These are phyloP conservation scores for Drosophila subobscura DNA, from an alignment of 1,140 invertebrate genomes.

Conservation along the genomic window DNA sequence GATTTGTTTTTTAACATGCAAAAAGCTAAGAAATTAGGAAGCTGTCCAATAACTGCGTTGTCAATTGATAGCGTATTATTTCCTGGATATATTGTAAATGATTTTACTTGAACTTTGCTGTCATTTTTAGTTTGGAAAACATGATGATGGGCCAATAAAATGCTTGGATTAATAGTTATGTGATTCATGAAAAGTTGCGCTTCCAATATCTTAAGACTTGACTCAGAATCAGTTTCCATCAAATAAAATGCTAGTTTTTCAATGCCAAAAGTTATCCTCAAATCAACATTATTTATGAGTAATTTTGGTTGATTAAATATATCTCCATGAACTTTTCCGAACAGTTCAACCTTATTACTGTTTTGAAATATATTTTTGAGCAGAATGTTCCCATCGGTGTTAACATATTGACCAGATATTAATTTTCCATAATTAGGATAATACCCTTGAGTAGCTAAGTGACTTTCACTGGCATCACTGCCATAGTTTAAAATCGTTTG, in stretches of 20 bases:
- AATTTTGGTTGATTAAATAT: not conserved
- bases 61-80: constrained; percentile 3
- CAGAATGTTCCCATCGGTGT: too few species aligned
- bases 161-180: constrained; percentile 1
- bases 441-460: too few species aligned
- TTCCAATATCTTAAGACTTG: constrained; percentile 8
- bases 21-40: not conserved
- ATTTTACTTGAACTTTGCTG: constrained; percentile 7
- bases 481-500: constrained; percentile 1
- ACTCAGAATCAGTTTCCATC: not conserved
- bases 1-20: not conserved
- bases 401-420: too few species aligned
- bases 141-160: constrained; percentile 2
- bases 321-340: too few species aligned
- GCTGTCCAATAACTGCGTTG: not conserved
- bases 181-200: constrained; percentile 11
- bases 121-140: constrained; percentile 12
- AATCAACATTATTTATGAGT: not conserved
- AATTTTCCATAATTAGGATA: too few species aligned
- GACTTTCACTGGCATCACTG: not conserved
- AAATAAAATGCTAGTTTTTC: constrained; percentile 12
- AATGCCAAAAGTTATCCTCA: not conserved
- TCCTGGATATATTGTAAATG: constrained; percentile 8
- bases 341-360: too few species aligned
- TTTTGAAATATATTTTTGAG: too few species aligned